Evolutionary conservation across 2,797 vertebrate species (phyloP).

Genomic region (Chaetodon trifasciatus): DNA sequence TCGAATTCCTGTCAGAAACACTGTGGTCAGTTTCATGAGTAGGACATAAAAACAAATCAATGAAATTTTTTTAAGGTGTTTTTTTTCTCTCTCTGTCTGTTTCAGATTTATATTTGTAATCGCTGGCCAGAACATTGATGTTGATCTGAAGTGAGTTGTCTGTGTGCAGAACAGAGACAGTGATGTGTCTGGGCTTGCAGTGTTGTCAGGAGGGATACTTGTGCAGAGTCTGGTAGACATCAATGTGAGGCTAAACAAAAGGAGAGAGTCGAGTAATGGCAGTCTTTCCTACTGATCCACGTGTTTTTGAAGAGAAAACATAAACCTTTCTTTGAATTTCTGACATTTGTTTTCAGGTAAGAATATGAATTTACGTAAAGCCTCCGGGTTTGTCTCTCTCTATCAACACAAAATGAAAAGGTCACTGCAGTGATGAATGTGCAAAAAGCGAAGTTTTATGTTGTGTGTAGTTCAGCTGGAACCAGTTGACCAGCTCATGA

Average conservation of each 20-base stretch:
- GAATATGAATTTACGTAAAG: conserved; percentile 48
- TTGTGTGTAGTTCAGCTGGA: conserved; percentile 24
- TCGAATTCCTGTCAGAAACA: conserved; percentile 64
- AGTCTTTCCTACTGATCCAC: neutral
- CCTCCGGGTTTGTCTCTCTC: conserved; percentile 54
- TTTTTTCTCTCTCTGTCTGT: neutral
- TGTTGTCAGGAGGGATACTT: conserved; percentile 35
- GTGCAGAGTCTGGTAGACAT: conserved; percentile 26
- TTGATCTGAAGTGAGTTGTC: conserved; percentile 53
- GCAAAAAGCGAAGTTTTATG: conserved; percentile 42
- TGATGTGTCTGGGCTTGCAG: conserved; percentile 30
- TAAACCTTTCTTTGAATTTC: conserved; percentile 25
- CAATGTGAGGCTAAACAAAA: conserved; percentile 34
- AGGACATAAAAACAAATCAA: conserved; percentile 50
- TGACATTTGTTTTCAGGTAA: conserved; percentile 59
- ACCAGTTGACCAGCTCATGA: neutral
- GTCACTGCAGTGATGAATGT: conserved; percentile 71
- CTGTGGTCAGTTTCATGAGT: conserved; percentile 26
- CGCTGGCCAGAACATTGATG: conserved; percentile 22
- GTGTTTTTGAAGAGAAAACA: conserved; percentile 25
- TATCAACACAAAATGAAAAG: conserved; percentile 64
- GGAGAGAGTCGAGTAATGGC: neutral
- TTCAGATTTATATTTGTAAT: conserved; percentile 34
- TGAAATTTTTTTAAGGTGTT: conserved; percentile 28
- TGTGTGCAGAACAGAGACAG: conserved; percentile 21